A percentile compares a stretch with the other conserved stretches of the same genome.
Evolutionary conservation across 2,888 invertebrate species (phyloP).

Genomic region (Encarsia formosa): DNA sequence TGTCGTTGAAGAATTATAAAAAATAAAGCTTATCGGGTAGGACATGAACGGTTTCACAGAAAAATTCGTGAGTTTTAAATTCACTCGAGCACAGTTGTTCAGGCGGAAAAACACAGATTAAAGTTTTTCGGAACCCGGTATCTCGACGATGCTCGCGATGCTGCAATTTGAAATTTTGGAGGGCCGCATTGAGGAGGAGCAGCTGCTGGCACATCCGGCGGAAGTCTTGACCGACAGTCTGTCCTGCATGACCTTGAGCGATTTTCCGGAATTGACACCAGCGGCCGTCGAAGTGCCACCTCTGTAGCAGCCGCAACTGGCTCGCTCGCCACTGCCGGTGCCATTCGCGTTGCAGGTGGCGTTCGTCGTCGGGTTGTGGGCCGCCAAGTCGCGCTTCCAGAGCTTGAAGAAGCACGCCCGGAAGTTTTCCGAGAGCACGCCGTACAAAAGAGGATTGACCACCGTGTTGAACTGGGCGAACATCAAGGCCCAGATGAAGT

Average conservation of each 20-base stretch:
- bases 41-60: no score
- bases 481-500: constrained; percentile 55
- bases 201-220: constrained; percentile 32
- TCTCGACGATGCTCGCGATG: constrained; percentile 45
- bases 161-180: constrained; percentile 36
- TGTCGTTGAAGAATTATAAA: no score
- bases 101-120: constrained; percentile 14
- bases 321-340: constrained; percentile 30
- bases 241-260: constrained; percentile 40
- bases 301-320: constrained; percentile 29
- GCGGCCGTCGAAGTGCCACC: constrained; percentile 23
- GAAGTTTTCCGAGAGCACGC: constrained; percentile 57
- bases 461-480: constrained; percentile 57
- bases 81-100: no score
- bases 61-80: no score
- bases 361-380: background rate
- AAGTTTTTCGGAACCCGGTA: constrained; percentile 42
- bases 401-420: constrained; percentile 51
- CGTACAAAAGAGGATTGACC: constrained; percentile 57
- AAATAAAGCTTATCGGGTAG: no score
- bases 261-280: constrained; percentile 28
- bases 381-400: constrained; percentile 39
- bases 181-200: background rate
- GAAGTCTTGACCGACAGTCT: constrained; percentile 35
- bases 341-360: background rate